Percentiles rank a stretch among this genome's conserved stretches.
Conservation (phyloP, 2,888 invertebrate genomes). For the Lordiphosa andalusiaca region DNA sequence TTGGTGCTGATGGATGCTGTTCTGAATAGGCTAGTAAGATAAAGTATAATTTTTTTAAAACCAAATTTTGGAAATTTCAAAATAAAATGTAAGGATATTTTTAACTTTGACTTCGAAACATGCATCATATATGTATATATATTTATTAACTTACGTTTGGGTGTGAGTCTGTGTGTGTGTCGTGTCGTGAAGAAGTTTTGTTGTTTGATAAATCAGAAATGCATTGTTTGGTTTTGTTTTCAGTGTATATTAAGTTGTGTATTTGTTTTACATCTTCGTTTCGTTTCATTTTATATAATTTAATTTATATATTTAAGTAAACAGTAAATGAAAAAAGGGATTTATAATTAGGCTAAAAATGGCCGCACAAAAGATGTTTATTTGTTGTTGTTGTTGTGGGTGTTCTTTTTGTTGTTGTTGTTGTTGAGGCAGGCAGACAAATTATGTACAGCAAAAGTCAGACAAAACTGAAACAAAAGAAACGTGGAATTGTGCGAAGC, state of each 20-base stretch:
- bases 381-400: slow-evolving; percentile 1
- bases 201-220: slow-evolving; percentile 56
- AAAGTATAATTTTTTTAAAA: no score
- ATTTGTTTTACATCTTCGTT: slow-evolving; percentile 58
- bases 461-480: background rate
- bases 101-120: no score
- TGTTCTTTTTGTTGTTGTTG: slow-evolving; percentile 4
- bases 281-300: slow-evolving; percentile 30
- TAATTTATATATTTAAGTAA: slow-evolving; percentile 36
- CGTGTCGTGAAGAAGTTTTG: no score
- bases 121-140: no score
- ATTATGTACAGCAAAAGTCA: slow-evolving; percentile 63
- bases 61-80: no score
- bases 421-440: slow-evolving; percentile 44
- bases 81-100: no score
- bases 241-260: slow-evolving; percentile 74
- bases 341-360: slow-evolving; percentile 49
- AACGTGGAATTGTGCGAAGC: slow-evolving; percentile 46
- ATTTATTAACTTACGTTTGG: no score
- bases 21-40: no score
- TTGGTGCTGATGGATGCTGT: no score
- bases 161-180: no score
- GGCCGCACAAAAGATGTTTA: slow-evolving; percentile 7
- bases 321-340: slow-evolving; percentile 60
- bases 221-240: slow-evolving; percentile 59